Base-by-base conservation (phyloP, 2,888 invertebrate species). In the Lepidonotus clava region DNA sequence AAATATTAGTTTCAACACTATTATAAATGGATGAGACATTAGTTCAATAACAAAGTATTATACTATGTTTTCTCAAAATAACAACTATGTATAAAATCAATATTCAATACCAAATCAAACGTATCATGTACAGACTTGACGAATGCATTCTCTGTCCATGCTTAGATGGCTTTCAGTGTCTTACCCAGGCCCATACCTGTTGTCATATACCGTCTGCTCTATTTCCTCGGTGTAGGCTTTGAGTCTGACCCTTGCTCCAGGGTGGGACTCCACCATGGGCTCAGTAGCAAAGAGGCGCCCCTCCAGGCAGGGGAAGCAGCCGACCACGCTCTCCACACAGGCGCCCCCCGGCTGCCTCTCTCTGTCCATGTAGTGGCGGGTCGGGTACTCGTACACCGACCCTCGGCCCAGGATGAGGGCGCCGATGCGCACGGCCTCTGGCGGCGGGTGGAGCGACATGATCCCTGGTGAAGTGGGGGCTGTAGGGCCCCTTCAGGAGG, bases 101-200 rank as follows among this genome's bases (percentile, higher is more conserved):
- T n/a, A n/a, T n/a, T n/a, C n/a, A n/a, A n/a, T n/a, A n/a, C 18
- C 53, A 53, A 53, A 53, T 53, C 53, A n/a, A n/a, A 53, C 2
- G 53, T 53, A 53, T 53, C 18, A 53, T 53, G 53, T 24, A 53
- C 53, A 53, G 53, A 53, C 21, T n/a, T 53, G 53, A n/a, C 21
- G 11, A 53, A n/a, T n/a, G 61, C 61, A 61, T 61, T 61, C 61
- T 71, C 71, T 38, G n/a, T 71, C 71, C 71, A 71, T 71, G 71
- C 71, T 71, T 71, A 71, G 38, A 71, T 11, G 36, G n/a, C n/a
- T n/a, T n/a, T 71, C 18, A 71, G 38, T 38, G 71, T 51, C 80
- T 80, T 80, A 80, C 80, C 80, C 80, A 5, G 80, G 80, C 80
- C 80, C 80, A 32, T 80, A 80, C 80, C 85, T 85, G 85, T 85